These are phyloP conservation scores for Emydoidea blandingii DNA, from an alignment of 2,797 vertebrate genomes.

Conservation along the genomic window DNA sequence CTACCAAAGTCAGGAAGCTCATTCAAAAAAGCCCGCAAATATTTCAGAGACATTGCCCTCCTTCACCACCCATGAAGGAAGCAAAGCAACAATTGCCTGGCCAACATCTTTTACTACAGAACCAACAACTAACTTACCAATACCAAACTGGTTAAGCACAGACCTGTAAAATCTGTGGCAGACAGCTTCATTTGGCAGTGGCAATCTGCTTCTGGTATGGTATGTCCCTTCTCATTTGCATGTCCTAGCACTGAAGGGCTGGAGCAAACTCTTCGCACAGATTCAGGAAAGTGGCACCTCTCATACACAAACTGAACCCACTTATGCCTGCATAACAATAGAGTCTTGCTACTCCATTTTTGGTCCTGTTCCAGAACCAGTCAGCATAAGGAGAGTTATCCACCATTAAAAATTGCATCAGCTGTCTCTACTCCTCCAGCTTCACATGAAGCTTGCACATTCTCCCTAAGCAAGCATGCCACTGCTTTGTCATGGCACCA, in stretches of 20 bases:
- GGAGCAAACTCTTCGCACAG: neutral
- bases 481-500: neutral
- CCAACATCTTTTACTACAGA: neutral
- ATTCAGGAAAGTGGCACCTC: neutral
- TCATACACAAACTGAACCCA: neutral
- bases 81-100: neutral
- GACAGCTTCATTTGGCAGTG: neutral
- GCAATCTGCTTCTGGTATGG: neutral
- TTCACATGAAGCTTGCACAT: neutral
- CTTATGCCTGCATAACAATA: neutral
- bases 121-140: neutral
- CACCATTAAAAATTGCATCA: neutral
- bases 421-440: neutral
- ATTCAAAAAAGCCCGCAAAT: neutral
- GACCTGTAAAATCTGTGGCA: neutral
- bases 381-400: neutral
- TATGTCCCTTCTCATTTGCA: neutral
- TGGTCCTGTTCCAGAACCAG: neutral
- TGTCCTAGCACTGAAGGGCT: neutral
- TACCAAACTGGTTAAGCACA: neutral
- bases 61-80: rapidly evolving
- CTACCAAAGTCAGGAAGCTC: neutral
- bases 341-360: rapidly evolving
- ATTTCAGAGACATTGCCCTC: rapidly evolving
- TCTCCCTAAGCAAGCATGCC: neutral